Percentiles rank a stretch among this genome's conserved stretches.
Evolutionary conservation across 2,113 vertebrate genomes (phyloP).

Genomic region (Glaucidium brasilianum): DNA sequence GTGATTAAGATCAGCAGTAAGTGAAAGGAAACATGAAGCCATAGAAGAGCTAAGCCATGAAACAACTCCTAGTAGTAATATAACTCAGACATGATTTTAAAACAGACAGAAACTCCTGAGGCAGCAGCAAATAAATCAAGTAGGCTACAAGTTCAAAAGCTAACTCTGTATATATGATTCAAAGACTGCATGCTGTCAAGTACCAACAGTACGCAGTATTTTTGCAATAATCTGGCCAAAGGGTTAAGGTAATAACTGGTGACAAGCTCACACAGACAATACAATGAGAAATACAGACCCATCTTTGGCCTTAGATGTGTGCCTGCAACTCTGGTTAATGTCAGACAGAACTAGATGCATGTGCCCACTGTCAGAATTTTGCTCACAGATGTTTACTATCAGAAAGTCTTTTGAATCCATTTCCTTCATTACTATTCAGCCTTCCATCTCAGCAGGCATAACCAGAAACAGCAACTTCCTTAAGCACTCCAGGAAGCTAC

Average conservation of each 20-base stretch:
- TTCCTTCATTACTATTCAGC: not conserved
- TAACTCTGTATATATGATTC: conserved; percentile 18
- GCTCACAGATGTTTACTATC: not conserved
- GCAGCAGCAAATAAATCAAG: conserved; percentile 50
- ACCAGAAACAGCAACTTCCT: not conserved
- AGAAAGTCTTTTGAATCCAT: not conserved
- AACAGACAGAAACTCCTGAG: conserved; percentile 30
- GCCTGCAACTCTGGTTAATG: not conserved
- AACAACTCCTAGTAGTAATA: not conserved
- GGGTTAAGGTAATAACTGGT: conserved; percentile 1
- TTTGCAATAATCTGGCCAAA: conserved; percentile 23
- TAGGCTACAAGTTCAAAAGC: conserved; percentile 16
- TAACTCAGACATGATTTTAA: conserved; percentile 8
- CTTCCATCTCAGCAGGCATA: not conserved
- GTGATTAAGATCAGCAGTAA: not conserved
- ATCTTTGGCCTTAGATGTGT: not conserved
- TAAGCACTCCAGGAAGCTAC: not conserved
- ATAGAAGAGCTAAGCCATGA: not conserved
- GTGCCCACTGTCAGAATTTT: not conserved
- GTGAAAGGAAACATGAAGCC: not conserved
- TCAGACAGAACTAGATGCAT: not conserved
- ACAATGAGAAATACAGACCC: not conserved
- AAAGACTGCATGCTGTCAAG: conserved; percentile 1
- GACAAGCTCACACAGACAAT: not conserved
- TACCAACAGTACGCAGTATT: not conserved